Percentiles rank a stretch among this genome's conserved stretches.
These are phyloP conservation scores for Pterocles burchelli DNA, from an alignment of 2,113 vertebrate species.

Conservation along the genomic window DNA sequence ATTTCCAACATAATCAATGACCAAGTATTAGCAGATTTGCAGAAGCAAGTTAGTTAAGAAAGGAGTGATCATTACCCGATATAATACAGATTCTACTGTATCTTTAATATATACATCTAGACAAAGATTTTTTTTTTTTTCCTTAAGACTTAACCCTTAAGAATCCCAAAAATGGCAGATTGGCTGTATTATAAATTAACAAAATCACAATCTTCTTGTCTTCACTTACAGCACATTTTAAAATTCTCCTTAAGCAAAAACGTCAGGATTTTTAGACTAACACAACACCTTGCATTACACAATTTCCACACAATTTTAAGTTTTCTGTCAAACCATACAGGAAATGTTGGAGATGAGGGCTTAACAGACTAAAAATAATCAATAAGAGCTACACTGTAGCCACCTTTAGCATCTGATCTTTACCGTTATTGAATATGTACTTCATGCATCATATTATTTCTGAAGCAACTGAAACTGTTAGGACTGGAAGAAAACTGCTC, in stretches of 20 bases:
- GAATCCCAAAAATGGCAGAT: not conserved
- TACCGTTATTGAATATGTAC: not conserved
- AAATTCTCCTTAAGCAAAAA: not conserved
- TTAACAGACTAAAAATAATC: not conserved
- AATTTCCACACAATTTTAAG: not conserved
- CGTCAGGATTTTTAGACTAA: not conserved
- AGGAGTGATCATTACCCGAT: accelerated
- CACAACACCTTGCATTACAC: not conserved
- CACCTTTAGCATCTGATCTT: not conserved
- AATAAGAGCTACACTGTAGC: not conserved
- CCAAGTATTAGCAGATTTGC: not conserved
- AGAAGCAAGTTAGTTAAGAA: not conserved
- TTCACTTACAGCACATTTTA: not conserved
- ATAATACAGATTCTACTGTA: not conserved
- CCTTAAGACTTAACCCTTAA: not conserved
- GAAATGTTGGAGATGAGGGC: not conserved
- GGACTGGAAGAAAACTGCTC: not conserved
- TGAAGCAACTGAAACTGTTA: not conserved
- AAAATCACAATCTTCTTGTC: not conserved
- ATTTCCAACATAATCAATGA: not conserved
- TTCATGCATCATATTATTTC: not conserved
- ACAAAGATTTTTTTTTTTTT: not conserved
- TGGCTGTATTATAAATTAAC: not conserved
- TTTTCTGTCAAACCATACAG: not conserved
- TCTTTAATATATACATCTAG: not conserved